A percentile compares a stretch with the other conserved stretches of the same genome.
phyloP scores from a whole-genome alignment of 2,797 vertebrate genomes.

The Sciurus vulgaris region DNA sequence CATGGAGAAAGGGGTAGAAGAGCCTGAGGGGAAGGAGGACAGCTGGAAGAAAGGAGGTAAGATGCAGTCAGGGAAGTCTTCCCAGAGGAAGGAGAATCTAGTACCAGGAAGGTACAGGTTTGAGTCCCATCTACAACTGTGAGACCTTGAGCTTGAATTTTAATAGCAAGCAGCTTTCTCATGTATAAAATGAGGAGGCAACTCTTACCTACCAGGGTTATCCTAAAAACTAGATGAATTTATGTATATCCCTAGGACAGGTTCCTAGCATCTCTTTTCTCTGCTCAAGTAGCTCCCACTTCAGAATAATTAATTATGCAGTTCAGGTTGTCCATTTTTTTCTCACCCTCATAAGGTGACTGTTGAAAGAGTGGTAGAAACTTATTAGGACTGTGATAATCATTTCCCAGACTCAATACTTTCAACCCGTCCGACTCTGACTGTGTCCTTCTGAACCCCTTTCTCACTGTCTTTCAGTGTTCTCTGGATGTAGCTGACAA shows the following conservation, averaged over 20 bases:
- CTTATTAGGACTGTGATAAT: fast-evolving
- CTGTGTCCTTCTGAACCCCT: neutral
- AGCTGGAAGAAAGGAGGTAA: neutral
- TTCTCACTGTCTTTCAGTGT: neutral
- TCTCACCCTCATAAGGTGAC: neutral
- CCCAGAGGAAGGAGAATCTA: neutral
- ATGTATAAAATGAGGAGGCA: neutral
- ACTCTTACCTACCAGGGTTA: neutral
- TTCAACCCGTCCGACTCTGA: fast-evolving
- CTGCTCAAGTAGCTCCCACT: neutral
- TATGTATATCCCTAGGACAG: neutral
- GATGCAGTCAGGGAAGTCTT: neutral
- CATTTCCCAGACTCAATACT: neutral
- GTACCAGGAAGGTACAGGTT: neutral
- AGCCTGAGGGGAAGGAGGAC: neutral
- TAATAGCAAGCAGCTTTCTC: neutral
- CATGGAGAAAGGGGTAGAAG: neutral
- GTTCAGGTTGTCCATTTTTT: no score
- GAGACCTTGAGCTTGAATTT: neutral
- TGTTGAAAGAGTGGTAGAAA: neutral
- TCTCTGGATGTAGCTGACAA: no score
- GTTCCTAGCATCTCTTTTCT: neutral
- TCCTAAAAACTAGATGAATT: neutral
- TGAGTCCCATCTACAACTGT: neutral
- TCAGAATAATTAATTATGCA: neutral